Conservation (phyloP, 2,888 invertebrate genomes). For the Odontocolon sp. region DNA sequence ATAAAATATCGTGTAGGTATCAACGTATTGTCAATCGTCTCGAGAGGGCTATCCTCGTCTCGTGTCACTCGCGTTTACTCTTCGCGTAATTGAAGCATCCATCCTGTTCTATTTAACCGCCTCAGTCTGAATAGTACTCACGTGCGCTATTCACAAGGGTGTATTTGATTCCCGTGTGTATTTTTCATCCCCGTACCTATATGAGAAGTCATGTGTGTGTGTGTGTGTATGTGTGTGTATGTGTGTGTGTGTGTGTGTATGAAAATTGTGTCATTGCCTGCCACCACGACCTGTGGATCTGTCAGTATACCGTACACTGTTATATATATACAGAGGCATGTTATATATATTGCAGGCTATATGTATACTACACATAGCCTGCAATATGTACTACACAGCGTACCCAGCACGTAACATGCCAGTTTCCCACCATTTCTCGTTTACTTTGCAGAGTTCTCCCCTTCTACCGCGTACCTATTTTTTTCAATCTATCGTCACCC, state of each 20-base stretch:
- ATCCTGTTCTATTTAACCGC: slow-evolving; percentile 14
- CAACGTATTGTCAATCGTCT: neutral
- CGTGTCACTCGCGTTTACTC: neutral
- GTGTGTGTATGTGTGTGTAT: neutral
- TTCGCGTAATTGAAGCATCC: neutral
- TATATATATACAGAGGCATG: no score
- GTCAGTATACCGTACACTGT: neutral
- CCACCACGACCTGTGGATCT: slow-evolving; percentile 3
- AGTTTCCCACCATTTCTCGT: slow-evolving; percentile 27
- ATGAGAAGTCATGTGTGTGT: neutral
- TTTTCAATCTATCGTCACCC: neutral
- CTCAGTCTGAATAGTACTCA: neutral
- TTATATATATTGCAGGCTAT: neutral
- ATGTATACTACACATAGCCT: neutral
- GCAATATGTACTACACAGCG: slow-evolving; percentile 4
- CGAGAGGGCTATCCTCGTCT: neutral
- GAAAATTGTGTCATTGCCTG: neutral
- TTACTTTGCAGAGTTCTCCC: neutral
- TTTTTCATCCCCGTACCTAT: slow-evolving; percentile 17
- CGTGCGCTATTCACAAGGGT: slow-evolving; percentile 4
- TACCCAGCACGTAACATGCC: slow-evolving; percentile 15
- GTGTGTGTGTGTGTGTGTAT: neutral
- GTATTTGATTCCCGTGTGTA: slow-evolving; percentile 32
- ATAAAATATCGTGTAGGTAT: neutral
- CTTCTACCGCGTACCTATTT: no score